Conservation (phyloP, 2,113 vertebrate species). For the chimpanzee (Pan troglodytes) region NHGRI_mPanTro3-v2.1_pri NC_072401.2:26854501-26855000, state of each 20-base stretch:
- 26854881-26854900: background rate
- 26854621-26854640: background rate
- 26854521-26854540: background rate
- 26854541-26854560: background rate
- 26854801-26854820: background rate
- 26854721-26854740: background rate
- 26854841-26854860: background rate
- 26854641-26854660: background rate
- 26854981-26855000: background rate
- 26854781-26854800: background rate
- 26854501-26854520: background rate
- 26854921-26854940: background rate
- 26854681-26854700: constrained; percentile 7
- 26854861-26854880: background rate
- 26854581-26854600: background rate
- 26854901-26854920: background rate
- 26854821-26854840: background rate
- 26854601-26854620: background rate
- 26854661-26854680: background rate
- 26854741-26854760: background rate
- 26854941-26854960: background rate
- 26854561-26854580: background rate
- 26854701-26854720: background rate
- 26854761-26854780: background rate
- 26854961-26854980: background rate